Evolutionary conservation across 2,797 vertebrate genomes (phyloP), one percentile per base, ranked within the genome.

Genomic region (Distichodus sexfasciatus): DNA sequence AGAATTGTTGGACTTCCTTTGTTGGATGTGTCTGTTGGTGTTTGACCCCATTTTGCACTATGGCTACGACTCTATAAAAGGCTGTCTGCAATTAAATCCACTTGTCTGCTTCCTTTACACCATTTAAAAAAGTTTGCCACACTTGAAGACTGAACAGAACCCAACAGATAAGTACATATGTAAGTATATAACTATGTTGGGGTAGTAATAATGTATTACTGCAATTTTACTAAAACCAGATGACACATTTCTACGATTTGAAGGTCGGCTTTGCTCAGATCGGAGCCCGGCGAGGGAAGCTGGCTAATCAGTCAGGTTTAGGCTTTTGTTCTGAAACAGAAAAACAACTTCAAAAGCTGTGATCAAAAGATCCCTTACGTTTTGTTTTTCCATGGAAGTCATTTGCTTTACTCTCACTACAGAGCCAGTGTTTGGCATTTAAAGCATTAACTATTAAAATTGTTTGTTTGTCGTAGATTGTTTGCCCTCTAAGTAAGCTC

Each of bases 391-490:
- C 26, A 28, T 53, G 15, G 1, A 33, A 44, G 35, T 40, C 33
- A 38, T 58, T 64, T 51, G 10, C 28, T 68, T 68, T 12, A 59
- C 69, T 64, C 44, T 35, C 17, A 51, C 41, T 55, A 55, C 62
- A 75, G 68, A 71, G 58, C 7, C 29, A 6, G 50, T 19, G 23
- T 19, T 36, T 72, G 65, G 51, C 33, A 65, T 75, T 75, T 69
- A 62, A 65, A 67, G 19, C 51, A 63, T 64, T 62, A 47, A 47
- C 15, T 35, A 35, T 71, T 66, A 41, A 11, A 10, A 69, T 19
- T 61, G 17, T 51, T 53, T 66, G 59, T 43, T 51, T 63, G 36
- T 10, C 38, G 36, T 29, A 24, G n/a, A 36, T 33, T 54, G 51
- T 59, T 70, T 53, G 57, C 41, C 53, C 21, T 66, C 60, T 72